Evolutionary conservation across 2,888 invertebrate genomes (phyloP).

Genomic region (Lycophotia porphyrea): DNA sequence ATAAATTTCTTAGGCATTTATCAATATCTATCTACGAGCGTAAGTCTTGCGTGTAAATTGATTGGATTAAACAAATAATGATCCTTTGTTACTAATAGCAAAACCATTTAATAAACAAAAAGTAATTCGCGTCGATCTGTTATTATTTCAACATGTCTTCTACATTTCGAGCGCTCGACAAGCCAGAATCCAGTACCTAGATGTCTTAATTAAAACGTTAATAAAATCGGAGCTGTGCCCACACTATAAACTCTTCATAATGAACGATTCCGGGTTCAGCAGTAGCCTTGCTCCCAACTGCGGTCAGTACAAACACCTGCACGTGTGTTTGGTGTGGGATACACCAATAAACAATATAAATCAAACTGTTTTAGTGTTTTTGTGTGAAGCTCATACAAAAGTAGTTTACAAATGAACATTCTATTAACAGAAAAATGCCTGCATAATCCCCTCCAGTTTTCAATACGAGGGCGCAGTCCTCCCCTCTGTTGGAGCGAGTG

Average conservation of each 20-base stretch:
- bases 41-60: not conserved
- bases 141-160: not conserved
- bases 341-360: constrained; percentile 21
- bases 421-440: not conserved
- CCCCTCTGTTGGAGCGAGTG: not conserved
- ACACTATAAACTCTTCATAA: not conserved
- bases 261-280: constrained; percentile 1
- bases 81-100: constrained; percentile 4
- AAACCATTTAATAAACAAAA: constrained; percentile 4
- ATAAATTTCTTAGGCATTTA: constrained; percentile 20
- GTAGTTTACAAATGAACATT: not conserved
- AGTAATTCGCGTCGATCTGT: not conserved
- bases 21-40: constrained; percentile 16
- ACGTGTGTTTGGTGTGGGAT: constrained; percentile 16
- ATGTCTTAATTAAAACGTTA: not conserved
- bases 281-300: constrained; percentile 34
- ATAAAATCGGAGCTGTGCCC: too few species aligned
- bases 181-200: not conserved
- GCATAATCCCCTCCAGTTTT: not conserved
- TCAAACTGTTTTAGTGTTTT: constrained; percentile 19
- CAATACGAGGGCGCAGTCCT: not conserved
- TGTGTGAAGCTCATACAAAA: constrained; percentile 4
- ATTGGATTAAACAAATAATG: not conserved
- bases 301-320: constrained; percentile 12
- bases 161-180: not conserved